These are phyloP conservation scores for Heliconius nattereri DNA, from an alignment of 1,140 invertebrate species.

Conservation along the genomic window DNA sequence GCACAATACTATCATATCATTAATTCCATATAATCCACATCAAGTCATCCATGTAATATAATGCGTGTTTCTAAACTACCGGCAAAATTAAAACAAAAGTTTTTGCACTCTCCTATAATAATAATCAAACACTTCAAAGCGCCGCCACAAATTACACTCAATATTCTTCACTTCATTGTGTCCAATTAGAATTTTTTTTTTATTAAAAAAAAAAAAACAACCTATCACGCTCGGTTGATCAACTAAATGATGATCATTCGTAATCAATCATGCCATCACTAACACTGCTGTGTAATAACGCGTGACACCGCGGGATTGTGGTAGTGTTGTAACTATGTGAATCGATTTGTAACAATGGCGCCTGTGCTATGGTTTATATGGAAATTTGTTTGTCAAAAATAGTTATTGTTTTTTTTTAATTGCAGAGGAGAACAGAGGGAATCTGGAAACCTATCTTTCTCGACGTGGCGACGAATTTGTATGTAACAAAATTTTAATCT, in stretches of 20 bases:
- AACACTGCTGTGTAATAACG: slow-evolving; percentile 56
- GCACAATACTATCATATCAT: too few species aligned
- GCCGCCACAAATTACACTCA: slow-evolving; percentile 33
- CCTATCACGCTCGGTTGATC: slow-evolving; percentile 40
- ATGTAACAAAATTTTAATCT: too few species aligned
- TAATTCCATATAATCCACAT: not conserved
- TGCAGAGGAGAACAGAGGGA: too few species aligned
- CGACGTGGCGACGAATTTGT: too few species aligned
- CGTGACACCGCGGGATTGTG: slow-evolving; percentile 53
- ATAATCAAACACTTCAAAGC: slow-evolving; percentile 37
- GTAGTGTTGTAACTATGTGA: slow-evolving; percentile 54
- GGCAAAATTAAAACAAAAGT: slow-evolving; percentile 12
- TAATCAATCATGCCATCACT: slow-evolving; percentile 64
- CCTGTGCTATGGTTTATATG: too few species aligned
- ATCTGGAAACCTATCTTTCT: too few species aligned
- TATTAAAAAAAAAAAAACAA: slow-evolving; percentile 15
- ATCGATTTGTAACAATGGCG: slow-evolving; percentile 21
- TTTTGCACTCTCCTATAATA: slow-evolving; percentile 4
- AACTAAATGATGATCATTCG: slow-evolving; percentile 50
- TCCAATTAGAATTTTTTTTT: slow-evolving; percentile 38
- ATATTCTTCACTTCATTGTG: slow-evolving; percentile 39
- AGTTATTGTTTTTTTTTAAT: too few species aligned
- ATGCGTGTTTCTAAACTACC: slow-evolving; percentile 9
- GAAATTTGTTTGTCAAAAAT: too few species aligned
- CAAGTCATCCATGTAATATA: slow-evolving; percentile 7